These are phyloP conservation scores for Phylloscopus trochiloides DNA, from an alignment of 2,113 vertebrate species.

Conservation along the genomic window DNA sequence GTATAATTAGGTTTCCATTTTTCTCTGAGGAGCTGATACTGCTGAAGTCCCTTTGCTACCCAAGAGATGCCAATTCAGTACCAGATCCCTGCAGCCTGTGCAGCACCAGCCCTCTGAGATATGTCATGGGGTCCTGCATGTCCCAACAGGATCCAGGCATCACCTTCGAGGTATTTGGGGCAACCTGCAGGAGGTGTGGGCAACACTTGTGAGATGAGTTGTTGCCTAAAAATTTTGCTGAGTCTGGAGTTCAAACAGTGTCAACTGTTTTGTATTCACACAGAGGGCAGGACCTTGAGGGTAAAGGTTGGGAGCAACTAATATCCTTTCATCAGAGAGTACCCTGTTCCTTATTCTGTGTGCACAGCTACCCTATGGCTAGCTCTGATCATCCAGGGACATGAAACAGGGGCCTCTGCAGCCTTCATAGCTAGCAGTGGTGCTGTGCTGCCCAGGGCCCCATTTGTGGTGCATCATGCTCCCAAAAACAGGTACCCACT, in stretches of 20 bases:
- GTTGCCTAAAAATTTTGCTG: background rate
- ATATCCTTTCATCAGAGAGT: background rate
- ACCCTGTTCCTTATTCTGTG: background rate
- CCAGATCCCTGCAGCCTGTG: background rate
- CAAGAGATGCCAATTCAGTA: accelerated
- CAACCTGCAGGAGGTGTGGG: background rate
- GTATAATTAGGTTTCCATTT: background rate
- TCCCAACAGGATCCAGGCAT: accelerated
- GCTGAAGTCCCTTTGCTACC: background rate
- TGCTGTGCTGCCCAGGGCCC: accelerated
- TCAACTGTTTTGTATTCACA: background rate
- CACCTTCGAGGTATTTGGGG: background rate
- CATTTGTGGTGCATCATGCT: background rate
- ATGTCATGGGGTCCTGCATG: accelerated
- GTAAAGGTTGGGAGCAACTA: background rate
- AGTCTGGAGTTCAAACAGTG: background rate
- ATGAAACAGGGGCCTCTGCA: background rate
- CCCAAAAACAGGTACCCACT: background rate
- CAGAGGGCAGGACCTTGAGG: background rate
- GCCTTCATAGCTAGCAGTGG: accelerated
- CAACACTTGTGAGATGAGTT: background rate
- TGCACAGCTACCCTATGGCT: background rate
- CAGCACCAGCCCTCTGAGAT: background rate
- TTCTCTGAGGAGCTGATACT: background rate
- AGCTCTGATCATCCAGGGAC: background rate